These are phyloP conservation scores for Acanthoscelides obtectus DNA, from an alignment of 2,888 invertebrate species.

Conservation along the genomic window DNA sequence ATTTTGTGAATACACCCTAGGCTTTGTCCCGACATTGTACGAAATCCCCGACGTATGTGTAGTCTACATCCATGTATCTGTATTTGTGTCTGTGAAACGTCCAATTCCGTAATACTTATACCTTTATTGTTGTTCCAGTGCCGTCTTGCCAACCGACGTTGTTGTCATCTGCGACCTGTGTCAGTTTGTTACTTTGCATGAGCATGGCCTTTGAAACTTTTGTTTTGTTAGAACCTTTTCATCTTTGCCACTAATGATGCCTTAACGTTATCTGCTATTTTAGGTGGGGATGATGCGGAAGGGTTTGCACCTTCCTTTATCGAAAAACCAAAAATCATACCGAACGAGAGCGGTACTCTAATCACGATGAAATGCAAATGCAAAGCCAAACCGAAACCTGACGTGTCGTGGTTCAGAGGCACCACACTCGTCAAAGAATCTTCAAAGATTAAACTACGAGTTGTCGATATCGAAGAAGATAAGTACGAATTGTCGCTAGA, in stretches of 20 bases:
- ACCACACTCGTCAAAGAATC: conserved; percentile 80
- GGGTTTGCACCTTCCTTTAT: conserved; percentile 96
- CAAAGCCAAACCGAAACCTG: conserved; percentile 91
- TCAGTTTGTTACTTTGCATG: conserved; percentile 43
- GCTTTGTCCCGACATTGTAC: conserved; percentile 14
- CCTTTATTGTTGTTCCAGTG: conserved; percentile 35
- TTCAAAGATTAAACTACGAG: conserved; percentile 77
- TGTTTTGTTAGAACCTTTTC: conserved; percentile 16
- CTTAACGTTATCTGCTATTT: conserved; percentile 37
- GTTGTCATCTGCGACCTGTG: conserved; percentile 31
- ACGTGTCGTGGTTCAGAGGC: conserved; percentile 93
- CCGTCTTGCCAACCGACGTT: conserved; percentile 29
- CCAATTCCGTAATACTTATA: conserved; percentile 36
- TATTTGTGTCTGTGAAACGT: conserved; percentile 36
- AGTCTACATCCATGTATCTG: conserved; percentile 19
- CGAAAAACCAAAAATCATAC: conserved; percentile 98
- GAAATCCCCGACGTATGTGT: not conserved
- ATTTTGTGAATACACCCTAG: not conserved
- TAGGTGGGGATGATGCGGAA: conserved; percentile 87
- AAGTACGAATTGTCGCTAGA: conserved; percentile 82
- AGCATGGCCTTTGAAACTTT: conserved; percentile 44
- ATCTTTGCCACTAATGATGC: conserved; percentile 26
- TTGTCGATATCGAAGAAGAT: conserved; percentile 74
- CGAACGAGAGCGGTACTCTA: conserved; percentile 93
- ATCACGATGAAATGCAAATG: conserved; percentile 97